These are phyloP conservation scores for Petrocephalus microphthalmus DNA, from an alignment of 2,113 vertebrate species.

Conservation along the genomic window DNA sequence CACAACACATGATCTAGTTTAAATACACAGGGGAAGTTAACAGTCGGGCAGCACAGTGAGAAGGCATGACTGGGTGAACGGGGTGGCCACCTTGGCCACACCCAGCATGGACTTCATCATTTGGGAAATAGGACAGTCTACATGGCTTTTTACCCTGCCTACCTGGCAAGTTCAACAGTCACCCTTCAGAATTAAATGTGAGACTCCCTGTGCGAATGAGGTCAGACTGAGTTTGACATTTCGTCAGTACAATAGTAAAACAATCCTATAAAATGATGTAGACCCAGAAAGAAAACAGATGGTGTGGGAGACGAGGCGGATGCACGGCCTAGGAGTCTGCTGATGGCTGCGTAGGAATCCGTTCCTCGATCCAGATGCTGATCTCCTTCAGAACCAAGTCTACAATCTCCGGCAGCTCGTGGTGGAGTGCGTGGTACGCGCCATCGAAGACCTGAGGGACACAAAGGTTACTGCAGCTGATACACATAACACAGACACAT, in stretches of 20 bases:
- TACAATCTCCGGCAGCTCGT: constrained; percentile 80
- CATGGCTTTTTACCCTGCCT: neutral
- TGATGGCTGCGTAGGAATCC: constrained; percentile 33
- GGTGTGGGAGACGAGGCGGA: neutral
- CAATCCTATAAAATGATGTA: neutral
- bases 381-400: constrained; percentile 78
- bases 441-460: constrained; percentile 77
- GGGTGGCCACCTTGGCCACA: neutral
- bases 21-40: neutral
- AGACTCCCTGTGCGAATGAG: neutral
- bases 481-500: neutral
- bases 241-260: neutral
- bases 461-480: neutral
- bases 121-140: neutral
- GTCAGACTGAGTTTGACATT: neutral
- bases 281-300: constrained; percentile 22
- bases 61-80: neutral
- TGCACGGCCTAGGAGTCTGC: constrained; percentile 40
- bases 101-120: neutral
- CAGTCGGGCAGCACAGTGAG: neutral
- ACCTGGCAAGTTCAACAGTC: neutral
- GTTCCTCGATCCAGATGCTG: constrained; percentile 71
- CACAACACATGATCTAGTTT: neutral
- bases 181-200: neutral
- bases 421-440: constrained; percentile 86